phyloP scores from a whole-genome alignment of 2,113 vertebrate genomes.

The Heteronetta atricapilla region DNA sequence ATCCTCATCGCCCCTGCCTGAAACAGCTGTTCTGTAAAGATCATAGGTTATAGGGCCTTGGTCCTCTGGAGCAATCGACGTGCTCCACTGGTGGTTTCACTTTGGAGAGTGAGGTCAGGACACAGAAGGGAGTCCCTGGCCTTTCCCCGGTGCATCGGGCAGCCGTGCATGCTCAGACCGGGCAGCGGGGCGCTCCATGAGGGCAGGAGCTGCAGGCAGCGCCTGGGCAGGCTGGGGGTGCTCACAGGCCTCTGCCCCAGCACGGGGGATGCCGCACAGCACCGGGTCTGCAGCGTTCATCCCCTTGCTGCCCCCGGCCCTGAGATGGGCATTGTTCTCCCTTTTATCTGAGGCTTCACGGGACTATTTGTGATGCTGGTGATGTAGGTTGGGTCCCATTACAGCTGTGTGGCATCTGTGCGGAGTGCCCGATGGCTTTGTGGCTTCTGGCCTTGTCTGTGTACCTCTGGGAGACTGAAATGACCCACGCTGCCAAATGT shows the following conservation, averaged over 20 bases:
- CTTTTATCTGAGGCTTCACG: background rate
- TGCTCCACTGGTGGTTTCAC: background rate
- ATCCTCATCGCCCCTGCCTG: background rate
- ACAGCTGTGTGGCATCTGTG: accelerated
- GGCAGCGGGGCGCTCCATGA: background rate
- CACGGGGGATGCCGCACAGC: background rate
- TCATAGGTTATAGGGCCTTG: background rate
- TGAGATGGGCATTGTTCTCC: background rate
- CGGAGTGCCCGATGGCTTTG: background rate
- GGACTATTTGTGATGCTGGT: background rate
- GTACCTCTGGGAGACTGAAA: background rate
- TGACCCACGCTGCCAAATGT: background rate
- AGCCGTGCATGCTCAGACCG: too few species aligned
- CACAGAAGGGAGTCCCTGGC: background rate
- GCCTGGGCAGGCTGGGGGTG: too few species aligned
- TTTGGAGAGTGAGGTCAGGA: background rate
- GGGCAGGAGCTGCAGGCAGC: background rate
- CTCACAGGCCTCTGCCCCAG: background rate
- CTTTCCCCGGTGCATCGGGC: too few species aligned
- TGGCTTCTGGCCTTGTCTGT: background rate
- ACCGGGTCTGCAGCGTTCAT: background rate
- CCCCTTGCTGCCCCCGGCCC: background rate
- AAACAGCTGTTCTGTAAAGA: background rate
- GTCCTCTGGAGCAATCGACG: background rate
- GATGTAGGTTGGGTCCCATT: background rate